phyloP scores from a whole-genome alignment of 64 coral and sea anemone species.

The Montipora cactus region DNA sequence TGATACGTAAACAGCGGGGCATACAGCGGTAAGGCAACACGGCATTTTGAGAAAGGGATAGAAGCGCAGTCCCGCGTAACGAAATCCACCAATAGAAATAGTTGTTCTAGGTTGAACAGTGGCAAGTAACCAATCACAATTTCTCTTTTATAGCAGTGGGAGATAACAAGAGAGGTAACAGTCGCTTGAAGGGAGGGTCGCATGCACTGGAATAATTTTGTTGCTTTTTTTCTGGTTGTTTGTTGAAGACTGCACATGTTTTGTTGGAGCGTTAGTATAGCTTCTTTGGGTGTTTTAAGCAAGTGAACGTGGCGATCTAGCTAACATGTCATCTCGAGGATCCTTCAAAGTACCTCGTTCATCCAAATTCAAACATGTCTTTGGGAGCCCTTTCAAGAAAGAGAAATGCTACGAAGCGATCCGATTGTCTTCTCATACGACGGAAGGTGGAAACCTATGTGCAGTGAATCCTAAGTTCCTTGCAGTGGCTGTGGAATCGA shows the following conservation, averaged over 20 bases:
- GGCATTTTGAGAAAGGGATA: not conserved
- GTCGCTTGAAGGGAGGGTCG: not conserved
- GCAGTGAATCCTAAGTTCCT: slow-evolving; percentile 99
- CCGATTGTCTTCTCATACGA: slow-evolving; percentile 82
- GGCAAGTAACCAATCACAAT: slow-evolving; percentile 17
- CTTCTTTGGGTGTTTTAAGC: not conserved
- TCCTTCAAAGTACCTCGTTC: slow-evolving; percentile 81
- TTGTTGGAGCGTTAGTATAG: not conserved
- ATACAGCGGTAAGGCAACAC: not conserved
- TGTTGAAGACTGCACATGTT: not conserved
- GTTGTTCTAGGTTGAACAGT: not conserved
- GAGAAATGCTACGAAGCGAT: slow-evolving; percentile 95
- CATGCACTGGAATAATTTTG: not conserved
- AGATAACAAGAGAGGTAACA: not conserved
- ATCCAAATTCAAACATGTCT: slow-evolving; percentile 97
- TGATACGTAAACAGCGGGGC: slow-evolving; percentile 17
- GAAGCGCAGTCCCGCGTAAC: slow-evolving; percentile 42
- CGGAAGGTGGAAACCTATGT: slow-evolving; percentile 93
- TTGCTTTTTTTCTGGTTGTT: not conserved
- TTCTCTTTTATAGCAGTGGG: slow-evolving; percentile 1
- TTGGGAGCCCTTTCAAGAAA: slow-evolving; percentile 88
- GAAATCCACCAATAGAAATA: slow-evolving; percentile 37
- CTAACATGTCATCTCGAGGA: slow-evolving; percentile 76
- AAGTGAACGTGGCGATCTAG: not conserved
- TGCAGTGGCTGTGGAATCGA: slow-evolving; percentile 90